Evolutionary conservation across 2,113 vertebrate species (phyloP), one percentile per base, ranked within the genome.

Genomic region (Chloropsis cyanopogon): DNA sequence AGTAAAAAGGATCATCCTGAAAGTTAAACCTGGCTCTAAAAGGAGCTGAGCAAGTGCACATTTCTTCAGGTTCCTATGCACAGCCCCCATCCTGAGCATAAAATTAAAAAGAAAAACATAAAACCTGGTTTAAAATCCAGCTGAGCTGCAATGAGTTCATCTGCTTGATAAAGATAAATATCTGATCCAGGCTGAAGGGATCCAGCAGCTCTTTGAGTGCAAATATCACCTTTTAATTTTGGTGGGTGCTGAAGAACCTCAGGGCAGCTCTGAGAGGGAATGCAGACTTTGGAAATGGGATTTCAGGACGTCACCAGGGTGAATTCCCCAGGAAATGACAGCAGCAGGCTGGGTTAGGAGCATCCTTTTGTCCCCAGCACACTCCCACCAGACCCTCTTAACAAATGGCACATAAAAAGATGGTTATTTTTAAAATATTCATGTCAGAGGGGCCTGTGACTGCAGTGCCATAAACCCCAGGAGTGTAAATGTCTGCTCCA

Each of bases 211-310:
- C 23, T 69, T 10, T 9, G 37, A 50, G 18, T 3, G 5, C 61
- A 33, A 47, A 25, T 6, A 20, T 6, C 39, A 8, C 8, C 4
- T 39, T 31, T n/a, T 2, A 2, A 3, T 35, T 92, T 42, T 0
- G 5, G 23, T 3, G 2, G 21, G 29, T 24, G 46, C 42, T 49
- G 56, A 25, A 22, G 57, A 52, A 6, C 3, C 0, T 8, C 49
- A 24, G 26, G 2, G 1, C 29, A 11, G 35, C 23, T 73, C 35
- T 33, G 70, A n/a, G 26, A 49, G 8, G 25, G 23, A 50, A 24
- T 15, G 39, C 0, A 33, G n/a, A 1, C 2, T 60, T 72, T 56
- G 41, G 69, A 65, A 86, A 61, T 0, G 11, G 54, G 20, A 79
- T 86, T 73, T 88, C 46, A 24, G 19, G 20, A 25, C 41, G 61